phyloP scores from a whole-genome alignment of 2,888 invertebrate genomes.

The Ommatoiulus sabulosus region DNA sequence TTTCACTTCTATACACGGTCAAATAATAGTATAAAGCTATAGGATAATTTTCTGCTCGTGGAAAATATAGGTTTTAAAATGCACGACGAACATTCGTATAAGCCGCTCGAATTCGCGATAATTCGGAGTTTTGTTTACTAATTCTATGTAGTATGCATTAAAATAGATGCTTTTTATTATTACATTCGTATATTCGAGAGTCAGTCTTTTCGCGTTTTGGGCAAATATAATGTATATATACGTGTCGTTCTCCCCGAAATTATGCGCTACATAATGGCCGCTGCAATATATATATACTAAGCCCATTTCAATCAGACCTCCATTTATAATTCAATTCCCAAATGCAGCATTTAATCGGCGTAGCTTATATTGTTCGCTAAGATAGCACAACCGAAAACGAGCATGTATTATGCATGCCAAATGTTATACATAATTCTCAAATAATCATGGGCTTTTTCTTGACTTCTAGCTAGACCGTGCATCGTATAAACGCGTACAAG shows the following conservation, averaged over 20 bases:
- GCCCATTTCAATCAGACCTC: slow-evolving; percentile 54
- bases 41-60: slow-evolving; percentile 41
- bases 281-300: too few relatives aligned
- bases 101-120: neutral
- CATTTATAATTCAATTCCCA: slow-evolving; percentile 57
- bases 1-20: slow-evolving; percentile 31
- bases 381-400: slow-evolving; percentile 29
- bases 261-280: slow-evolving; percentile 37
- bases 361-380: slow-evolving; percentile 49
- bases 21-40: too few relatives aligned
- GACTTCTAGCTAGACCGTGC: neutral
- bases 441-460: slow-evolving; percentile 48
- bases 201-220: neutral
- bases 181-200: neutral
- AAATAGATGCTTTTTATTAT: slow-evolving; percentile 24
- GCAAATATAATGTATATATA: neutral
- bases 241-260: neutral
- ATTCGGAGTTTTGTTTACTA: slow-evolving; percentile 35
- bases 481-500: neutral
- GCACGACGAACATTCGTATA: neutral
- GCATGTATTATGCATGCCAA: slow-evolving; percentile 30
- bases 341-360: slow-evolving; percentile 49
- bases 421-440: slow-evolving; percentile 47
- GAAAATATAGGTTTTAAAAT: neutral
- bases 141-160: slow-evolving; percentile 33